Evolutionary conservation across 2,888 invertebrate species (phyloP), one percentile per base, ranked within the genome.

Genomic region (Chloromyia formosa): DNA sequence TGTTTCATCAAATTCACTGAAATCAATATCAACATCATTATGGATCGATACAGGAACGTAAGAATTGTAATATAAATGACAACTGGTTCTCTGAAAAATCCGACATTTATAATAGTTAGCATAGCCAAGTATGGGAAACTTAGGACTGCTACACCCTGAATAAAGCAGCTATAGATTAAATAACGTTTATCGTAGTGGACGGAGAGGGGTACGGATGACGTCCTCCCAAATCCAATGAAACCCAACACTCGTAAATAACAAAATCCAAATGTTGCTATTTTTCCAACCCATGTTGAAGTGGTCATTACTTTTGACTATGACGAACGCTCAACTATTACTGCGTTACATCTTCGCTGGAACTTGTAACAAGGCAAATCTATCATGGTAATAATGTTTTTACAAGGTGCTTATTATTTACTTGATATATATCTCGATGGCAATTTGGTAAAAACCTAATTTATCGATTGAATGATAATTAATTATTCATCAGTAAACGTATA

Each of bases 361-460:
- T 56, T 20, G 18, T 3, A 10, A 18, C 16, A 4, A 18, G 16
- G n/a, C n/a, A n/a, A 56, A 42, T 20, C 20, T n/a, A n/a, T n/a
- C n/a, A n/a, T n/a, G n/a, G n/a, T n/a, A n/a, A n/a, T n/a, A n/a
- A n/a, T n/a, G 16, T n/a, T 22, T 23, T 12, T 27, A 35, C 45
- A 22, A 68, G n/a, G 22, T 45, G 49, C 7, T 20, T 18, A 45
- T 94, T 84, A 81, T 82, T 58, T 75, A 74, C n/a, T 18, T 40
- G 9, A 20, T 66, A 71, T 60, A 61, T 74, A 22, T 16, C 58
- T 35, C 14, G 12, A n/a, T 1, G 16, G 61, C 27, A 35, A 35
- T 35, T 35, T 35, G 56, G 58, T 27, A 22, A 68, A 66, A 35
- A 35, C 27, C 3, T 20, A 35, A 42, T 20, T 56, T n/a, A 69